Conservation (phyloP, 2,888 invertebrate species). For the Synergus laeviventris region DNA sequence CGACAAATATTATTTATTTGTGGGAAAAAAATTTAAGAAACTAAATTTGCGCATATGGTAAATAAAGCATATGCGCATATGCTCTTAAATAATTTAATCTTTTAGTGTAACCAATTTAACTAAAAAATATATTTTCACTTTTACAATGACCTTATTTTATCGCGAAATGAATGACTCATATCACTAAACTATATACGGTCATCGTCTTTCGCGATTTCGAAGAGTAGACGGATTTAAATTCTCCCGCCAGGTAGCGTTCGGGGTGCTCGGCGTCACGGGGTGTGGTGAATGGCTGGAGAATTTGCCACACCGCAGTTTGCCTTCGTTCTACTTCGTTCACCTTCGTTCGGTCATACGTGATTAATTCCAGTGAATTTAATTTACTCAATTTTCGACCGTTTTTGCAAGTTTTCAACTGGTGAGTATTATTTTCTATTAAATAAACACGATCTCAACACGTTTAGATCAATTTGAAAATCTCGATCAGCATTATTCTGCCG, state of each 20-base stretch:
- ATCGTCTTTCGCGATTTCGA: not conserved
- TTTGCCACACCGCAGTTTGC: not conserved
- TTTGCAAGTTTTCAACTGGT: conserved; percentile 5
- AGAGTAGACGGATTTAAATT: conserved; percentile 2
- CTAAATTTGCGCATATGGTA: no score
- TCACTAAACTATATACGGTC: conserved; percentile 27
- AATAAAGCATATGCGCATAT: no score
- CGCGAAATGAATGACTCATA: conserved; percentile 22
- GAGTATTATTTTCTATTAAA: conserved; percentile 10
- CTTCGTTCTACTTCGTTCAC: not conserved
- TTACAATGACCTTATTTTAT: conserved; percentile 34
- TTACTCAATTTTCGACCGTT: conserved; percentile 2
- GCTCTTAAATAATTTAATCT: no score
- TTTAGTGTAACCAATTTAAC: no score
- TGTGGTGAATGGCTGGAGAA: conserved; percentile 13
- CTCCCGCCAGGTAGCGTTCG: not conserved
- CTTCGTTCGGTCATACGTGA: not conserved
- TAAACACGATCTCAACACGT: not conserved
- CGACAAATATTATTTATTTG: no score
- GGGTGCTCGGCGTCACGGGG: not conserved
- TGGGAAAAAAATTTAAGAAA: no score
- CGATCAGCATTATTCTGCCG: no score
- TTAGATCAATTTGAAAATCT: not conserved
- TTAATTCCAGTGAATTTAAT: conserved; percentile 5
- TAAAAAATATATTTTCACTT: not conserved